phyloP scores from a whole-genome alignment of 2,113 vertebrate genomes.

The Ranitomeya variabilis region DNA sequence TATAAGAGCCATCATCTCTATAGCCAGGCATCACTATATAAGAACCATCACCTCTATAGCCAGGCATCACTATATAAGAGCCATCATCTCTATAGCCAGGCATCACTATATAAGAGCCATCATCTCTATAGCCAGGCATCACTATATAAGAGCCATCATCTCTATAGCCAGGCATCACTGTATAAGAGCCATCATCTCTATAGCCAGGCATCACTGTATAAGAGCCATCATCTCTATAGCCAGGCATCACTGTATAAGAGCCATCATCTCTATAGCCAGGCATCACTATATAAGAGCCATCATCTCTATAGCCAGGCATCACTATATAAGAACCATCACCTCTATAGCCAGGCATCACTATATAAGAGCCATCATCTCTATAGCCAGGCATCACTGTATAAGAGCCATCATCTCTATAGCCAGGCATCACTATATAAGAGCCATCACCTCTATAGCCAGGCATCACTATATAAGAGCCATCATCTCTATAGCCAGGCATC shows the following conservation, averaged over 20 bases:
- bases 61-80: too few relatives aligned
- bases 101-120: background rate
- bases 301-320: background rate
- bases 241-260: background rate
- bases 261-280: background rate
- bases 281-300: too few relatives aligned
- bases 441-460: background rate
- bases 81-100: background rate
- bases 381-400: background rate
- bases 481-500: background rate
- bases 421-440: too few relatives aligned
- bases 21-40: background rate
- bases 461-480: background rate
- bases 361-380: too few relatives aligned
- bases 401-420: background rate
- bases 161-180: background rate
- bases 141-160: too few relatives aligned
- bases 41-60: background rate
- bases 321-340: background rate
- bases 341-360: too few relatives aligned
- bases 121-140: background rate
- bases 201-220: too few relatives aligned
- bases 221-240: background rate
- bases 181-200: background rate
- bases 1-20: too few relatives aligned